Evolutionary conservation across 2,797 vertebrate species (phyloP).

Genomic region (Dromococcyx pavoninus): DNA sequence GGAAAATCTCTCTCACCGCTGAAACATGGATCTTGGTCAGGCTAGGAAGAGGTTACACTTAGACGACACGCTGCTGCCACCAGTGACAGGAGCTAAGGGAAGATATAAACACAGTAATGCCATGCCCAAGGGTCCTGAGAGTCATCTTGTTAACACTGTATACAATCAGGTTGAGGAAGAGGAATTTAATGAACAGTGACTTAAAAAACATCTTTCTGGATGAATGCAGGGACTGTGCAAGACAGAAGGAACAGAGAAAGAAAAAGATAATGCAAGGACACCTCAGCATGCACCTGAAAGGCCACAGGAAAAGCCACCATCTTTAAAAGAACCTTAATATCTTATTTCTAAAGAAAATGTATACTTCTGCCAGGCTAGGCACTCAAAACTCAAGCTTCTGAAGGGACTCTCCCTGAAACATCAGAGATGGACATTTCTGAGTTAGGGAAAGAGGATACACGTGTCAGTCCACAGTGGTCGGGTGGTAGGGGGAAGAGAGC

Average conservation of each 20-base stretch:
- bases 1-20: background rate
- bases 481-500: background rate
- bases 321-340: constrained; percentile 15
- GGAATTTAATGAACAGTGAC: background rate
- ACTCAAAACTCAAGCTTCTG: background rate
- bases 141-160: background rate
- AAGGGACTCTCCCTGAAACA: background rate
- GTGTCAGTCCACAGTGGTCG: background rate
- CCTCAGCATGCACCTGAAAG: background rate
- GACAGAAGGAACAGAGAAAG: background rate
- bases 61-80: background rate
- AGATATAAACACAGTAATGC: background rate
- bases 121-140: background rate
- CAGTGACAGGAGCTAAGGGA: background rate
- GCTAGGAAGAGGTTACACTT: background rate
- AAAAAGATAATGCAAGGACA: background rate
- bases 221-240: background rate
- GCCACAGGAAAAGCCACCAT: background rate
- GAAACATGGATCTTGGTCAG: background rate
- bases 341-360: background rate
- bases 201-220: constrained; percentile 10
- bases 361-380: background rate
- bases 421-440: background rate
- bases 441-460: background rate
- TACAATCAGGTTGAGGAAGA: background rate